These are phyloP conservation scores for Nautilus pompilius DNA, from an alignment of 1,140 invertebrate genomes.

Conservation along the genomic window DNA sequence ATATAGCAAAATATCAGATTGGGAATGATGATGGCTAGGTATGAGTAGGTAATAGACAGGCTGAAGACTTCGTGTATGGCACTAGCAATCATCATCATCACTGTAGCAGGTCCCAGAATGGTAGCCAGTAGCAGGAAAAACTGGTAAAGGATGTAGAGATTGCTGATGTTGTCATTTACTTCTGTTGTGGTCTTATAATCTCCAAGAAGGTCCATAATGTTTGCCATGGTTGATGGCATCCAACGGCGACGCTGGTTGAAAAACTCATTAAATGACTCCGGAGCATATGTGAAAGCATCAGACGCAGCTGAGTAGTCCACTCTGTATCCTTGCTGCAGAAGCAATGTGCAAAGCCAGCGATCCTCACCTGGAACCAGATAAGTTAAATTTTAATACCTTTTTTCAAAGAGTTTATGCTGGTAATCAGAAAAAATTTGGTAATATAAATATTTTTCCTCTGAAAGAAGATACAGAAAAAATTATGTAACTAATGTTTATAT, in stretches of 20 bases:
- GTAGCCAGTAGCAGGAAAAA: conserved; percentile 80
- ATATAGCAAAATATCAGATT: conserved; percentile 57
- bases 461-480: too few species aligned
- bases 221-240: conserved; percentile 68
- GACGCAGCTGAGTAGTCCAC: conserved; percentile 98
- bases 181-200: conserved; percentile 69
- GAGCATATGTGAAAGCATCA: conserved; percentile 93
- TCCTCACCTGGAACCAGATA: conserved; percentile 51
- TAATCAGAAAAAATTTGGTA: too few species aligned
- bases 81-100: conserved; percentile 58
- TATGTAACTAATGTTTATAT: too few species aligned
- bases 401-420: too few species aligned
- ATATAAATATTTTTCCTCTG: too few species aligned
- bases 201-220: conserved; percentile 63
- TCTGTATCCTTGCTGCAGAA: conserved; percentile 93
- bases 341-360: conserved; percentile 87
- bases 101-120: conserved; percentile 68
- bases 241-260: conserved; percentile 66
- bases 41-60: conserved; percentile 48
- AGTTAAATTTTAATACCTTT: too few species aligned
- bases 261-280: conserved; percentile 67
- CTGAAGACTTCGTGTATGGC: conserved; percentile 61
- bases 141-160: conserved; percentile 93
- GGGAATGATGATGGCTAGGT: conserved; percentile 57
- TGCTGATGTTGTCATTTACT: conserved; percentile 95